Conservation (phyloP, 1,140 invertebrate genomes). For the Cyclargus thomasi region DNA sequence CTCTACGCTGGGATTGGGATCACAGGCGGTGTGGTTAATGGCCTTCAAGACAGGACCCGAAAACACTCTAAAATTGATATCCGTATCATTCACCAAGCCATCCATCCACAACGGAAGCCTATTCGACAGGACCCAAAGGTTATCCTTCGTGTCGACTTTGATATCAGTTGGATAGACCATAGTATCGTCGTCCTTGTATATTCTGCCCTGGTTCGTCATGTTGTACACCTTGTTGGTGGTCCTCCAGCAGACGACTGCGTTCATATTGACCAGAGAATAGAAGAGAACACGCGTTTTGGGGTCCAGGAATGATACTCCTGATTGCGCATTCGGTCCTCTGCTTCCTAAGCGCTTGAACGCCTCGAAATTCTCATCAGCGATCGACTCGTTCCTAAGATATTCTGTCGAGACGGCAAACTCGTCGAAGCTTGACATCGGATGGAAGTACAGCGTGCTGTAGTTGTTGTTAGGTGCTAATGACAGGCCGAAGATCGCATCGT, state of each 20-base stretch:
- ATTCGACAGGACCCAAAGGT: slow-evolving; percentile 85
- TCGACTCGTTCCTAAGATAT: slow-evolving; percentile 77
- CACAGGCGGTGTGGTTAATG: slow-evolving; percentile 82
- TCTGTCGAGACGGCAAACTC: slow-evolving; percentile 83
- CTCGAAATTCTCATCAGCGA: slow-evolving; percentile 74
- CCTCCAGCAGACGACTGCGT: slow-evolving; percentile 86
- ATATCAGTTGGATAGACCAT: slow-evolving; percentile 87
- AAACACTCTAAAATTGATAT: slow-evolving; percentile 85
- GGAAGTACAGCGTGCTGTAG: slow-evolving; percentile 84
- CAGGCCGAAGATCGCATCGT: slow-evolving; percentile 84
- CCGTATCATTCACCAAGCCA: slow-evolving; percentile 76
- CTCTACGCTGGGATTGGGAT: slow-evolving; percentile 58
- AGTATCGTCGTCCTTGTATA: slow-evolving; percentile 82
- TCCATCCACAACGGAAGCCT: slow-evolving; percentile 83
- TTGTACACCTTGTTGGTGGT: slow-evolving; percentile 79
- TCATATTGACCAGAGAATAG: slow-evolving; percentile 84
- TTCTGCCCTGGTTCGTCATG: slow-evolving; percentile 80
- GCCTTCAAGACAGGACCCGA: slow-evolving; percentile 79
- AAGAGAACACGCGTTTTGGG: slow-evolving; percentile 83
- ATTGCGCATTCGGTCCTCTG: slow-evolving; percentile 82
- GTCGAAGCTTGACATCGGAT: slow-evolving; percentile 83
- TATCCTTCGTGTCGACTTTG: slow-evolving; percentile 82
- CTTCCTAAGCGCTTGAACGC: slow-evolving; percentile 82
- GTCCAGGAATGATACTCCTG: slow-evolving; percentile 83
- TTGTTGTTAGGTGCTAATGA: slow-evolving; percentile 78